A percentile compares a stretch with the other conserved stretches of the same genome.
These are phyloP conservation scores for Heliothis peltigera DNA, from an alignment of 2,888 invertebrate species.

Conservation along the genomic window DNA sequence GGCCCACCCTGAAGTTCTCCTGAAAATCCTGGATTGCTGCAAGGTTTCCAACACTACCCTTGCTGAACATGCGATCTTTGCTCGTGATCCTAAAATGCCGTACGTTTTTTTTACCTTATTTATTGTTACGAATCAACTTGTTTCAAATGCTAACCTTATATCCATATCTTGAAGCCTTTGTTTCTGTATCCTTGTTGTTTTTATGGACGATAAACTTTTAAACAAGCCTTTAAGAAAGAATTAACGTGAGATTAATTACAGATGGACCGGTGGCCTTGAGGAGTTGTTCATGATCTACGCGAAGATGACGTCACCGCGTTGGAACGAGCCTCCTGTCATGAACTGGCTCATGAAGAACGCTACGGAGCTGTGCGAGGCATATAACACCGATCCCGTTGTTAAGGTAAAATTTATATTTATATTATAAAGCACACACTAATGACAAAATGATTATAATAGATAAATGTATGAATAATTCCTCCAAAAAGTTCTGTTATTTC, in stretches of 20 bases:
- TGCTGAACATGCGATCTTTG: slow-evolving; percentile 35
- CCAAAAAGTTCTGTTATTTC: too few relatives aligned
- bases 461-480: too few relatives aligned
- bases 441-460: too few relatives aligned
- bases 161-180: too few relatives aligned
- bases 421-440: background rate
- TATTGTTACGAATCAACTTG: background rate
- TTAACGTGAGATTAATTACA: slow-evolving; percentile 46
- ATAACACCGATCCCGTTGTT: slow-evolving; percentile 38
- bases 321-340: slow-evolving; percentile 71
- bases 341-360: slow-evolving; percentile 70
- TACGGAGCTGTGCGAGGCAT: slow-evolving; percentile 52
- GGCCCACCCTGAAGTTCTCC: slow-evolving; percentile 66
- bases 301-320: slow-evolving; percentile 66
- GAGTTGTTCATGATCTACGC: slow-evolving; percentile 69
- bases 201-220: too few relatives aligned
- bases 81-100: slow-evolving; percentile 11
- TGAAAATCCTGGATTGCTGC: slow-evolving; percentile 61
- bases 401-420: slow-evolving; percentile 52
- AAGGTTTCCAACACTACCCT: slow-evolving; percentile 20
- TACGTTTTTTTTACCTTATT: slow-evolving; percentile 23
- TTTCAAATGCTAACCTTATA: too few relatives aligned
- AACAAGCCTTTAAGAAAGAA: background rate
- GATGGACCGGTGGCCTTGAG: slow-evolving; percentile 58
- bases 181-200: too few relatives aligned